Percentiles rank a stretch among this genome's conserved stretches.
phyloP scores from a whole-genome alignment of 2,797 vertebrate species.

The Chelmon rostratus region DNA sequence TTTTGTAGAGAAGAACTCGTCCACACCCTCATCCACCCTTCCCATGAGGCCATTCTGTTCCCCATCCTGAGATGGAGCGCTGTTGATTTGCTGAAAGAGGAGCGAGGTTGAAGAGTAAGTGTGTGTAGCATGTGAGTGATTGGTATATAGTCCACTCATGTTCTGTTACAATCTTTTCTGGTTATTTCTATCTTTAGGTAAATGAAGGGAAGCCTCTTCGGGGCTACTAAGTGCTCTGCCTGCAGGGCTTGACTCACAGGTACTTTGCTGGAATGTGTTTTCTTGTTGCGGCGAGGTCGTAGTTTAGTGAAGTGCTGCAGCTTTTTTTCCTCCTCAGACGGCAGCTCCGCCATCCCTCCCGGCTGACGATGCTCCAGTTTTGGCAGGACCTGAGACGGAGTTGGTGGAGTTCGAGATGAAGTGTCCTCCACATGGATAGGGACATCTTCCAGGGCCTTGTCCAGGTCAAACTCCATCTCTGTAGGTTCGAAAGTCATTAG shows the following conservation, averaged over 20 bases:
- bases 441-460: constrained; percentile 96
- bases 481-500: background rate
- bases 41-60: constrained; percentile 97
- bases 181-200: background rate
- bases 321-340: constrained; percentile 95
- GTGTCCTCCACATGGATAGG: constrained; percentile 93
- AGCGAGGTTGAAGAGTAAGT: background rate
- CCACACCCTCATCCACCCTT: constrained; percentile 97
- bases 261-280: constrained; percentile 91
- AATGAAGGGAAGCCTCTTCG: background rate
- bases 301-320: constrained; percentile 97
- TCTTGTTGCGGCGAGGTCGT: constrained; percentile 94
- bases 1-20: constrained; percentile 98
- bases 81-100: constrained; percentile 84
- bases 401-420: constrained; percentile 65
- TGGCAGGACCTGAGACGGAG: constrained; percentile 70
- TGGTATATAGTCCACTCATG: background rate
- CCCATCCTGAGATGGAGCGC: constrained; percentile 88
- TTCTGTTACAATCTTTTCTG: background rate
- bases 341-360: constrained; percentile 90
- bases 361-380: constrained; percentile 88
- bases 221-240: background rate
- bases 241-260: constrained; percentile 85
- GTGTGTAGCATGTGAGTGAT: background rate
- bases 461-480: constrained; percentile 99